phyloP scores from a whole-genome alignment of 37 sponge, comb jelly and placozoan species.

The Ephydatia muelleri region DNA sequence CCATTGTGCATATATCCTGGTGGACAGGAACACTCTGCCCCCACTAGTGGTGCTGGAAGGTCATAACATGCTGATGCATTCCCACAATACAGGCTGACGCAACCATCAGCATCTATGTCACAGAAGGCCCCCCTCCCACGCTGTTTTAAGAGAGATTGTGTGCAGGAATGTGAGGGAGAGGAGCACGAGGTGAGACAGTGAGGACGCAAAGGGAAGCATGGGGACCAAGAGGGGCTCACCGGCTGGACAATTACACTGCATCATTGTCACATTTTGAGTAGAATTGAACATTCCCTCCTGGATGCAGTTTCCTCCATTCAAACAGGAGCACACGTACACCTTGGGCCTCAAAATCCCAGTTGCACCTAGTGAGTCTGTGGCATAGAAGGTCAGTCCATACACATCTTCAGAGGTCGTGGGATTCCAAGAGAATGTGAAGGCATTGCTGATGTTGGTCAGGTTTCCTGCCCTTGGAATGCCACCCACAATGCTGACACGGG shows the following conservation, averaged over 20 bases:
- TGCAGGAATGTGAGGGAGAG: no score
- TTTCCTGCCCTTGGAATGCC: neutral
- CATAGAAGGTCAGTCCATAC: slow-evolving; percentile 8
- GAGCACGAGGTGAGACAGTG: no score
- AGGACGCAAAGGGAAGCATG: no score
- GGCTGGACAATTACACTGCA: slow-evolving; percentile 43
- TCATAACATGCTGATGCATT: slow-evolving; percentile 10
- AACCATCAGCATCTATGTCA: slow-evolving; percentile 18
- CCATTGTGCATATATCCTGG: slow-evolving; percentile 6
- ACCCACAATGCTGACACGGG: slow-evolving; percentile 4
- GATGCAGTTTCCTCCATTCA: slow-evolving; percentile 58
- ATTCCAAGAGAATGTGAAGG: slow-evolving; percentile 27
- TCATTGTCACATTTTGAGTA: neutral
- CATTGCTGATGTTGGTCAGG: neutral
- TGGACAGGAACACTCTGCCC: slow-evolving; percentile 16
- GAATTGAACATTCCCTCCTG: slow-evolving; percentile 29
- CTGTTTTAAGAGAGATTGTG: no score
- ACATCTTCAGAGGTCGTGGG: neutral
- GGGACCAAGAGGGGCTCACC: no score
- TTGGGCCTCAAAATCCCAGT: neutral
- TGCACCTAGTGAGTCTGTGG: slow-evolving; percentile 30
- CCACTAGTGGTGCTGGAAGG: slow-evolving; percentile 5
- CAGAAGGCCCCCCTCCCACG: slow-evolving; percentile 5
- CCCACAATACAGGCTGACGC: neutral
- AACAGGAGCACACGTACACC: slow-evolving; percentile 57